Percentiles rank a stretch among this genome's conserved stretches.
phyloP scores from a whole-genome alignment of 2,888 invertebrate genomes.

The Cistogaster globosa region DNA sequence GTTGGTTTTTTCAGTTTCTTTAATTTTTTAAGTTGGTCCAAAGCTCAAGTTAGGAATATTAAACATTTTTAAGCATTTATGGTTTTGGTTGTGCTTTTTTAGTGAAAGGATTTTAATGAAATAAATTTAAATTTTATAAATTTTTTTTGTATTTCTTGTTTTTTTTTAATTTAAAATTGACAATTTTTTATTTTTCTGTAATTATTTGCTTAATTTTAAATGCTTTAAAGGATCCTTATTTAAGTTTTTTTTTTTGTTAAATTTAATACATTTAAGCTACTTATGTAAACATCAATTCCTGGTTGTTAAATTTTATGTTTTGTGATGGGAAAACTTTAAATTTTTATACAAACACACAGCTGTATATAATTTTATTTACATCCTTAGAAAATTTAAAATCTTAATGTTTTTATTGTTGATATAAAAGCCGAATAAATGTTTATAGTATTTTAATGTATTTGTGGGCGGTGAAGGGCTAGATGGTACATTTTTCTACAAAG shows the following conservation, averaged over 20 bases:
- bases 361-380: conserved; percentile 52
- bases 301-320: conserved; percentile 6
- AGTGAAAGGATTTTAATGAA: not conserved
- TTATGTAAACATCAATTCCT: conserved; percentile 68
- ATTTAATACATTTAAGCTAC: conserved; percentile 11
- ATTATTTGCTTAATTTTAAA: conserved; percentile 35
- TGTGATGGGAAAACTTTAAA: not conserved
- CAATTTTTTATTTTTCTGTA: not conserved
- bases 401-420: not conserved
- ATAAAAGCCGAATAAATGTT: not conserved
- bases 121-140: not conserved
- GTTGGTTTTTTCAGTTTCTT: conserved; percentile 7
- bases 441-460: no score
- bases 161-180: conserved; percentile 19
- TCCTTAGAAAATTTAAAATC: conserved; percentile 43
- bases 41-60: conserved; percentile 20
- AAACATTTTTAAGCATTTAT: not conserved
- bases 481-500: not conserved
- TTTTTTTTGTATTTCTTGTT: not conserved
- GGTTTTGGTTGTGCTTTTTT: not conserved
- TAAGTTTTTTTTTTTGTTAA: not conserved
- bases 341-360: not conserved
- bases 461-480: no score
- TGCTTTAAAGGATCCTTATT: conserved; percentile 20
- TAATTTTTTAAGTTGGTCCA: conserved; percentile 39